Evolutionary conservation across 2,797 vertebrate species (phyloP), one percentile per base, ranked within the genome.

Genomic region (Microcaecilia unicolor): DNA sequence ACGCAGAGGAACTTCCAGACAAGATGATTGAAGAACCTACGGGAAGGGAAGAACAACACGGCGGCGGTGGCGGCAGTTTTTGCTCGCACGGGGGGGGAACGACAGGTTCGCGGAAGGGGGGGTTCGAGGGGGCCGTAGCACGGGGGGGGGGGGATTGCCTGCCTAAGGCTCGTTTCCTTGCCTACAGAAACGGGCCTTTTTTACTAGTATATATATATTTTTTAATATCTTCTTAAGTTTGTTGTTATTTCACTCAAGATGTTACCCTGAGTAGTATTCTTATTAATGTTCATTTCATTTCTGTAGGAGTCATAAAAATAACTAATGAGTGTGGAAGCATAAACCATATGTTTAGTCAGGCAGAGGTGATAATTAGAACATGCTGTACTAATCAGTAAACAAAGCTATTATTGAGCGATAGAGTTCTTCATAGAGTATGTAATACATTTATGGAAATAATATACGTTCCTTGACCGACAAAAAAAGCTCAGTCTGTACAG

Each of bases 291-390:
- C 42, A 66, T 33, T 67, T 66, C 44, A 48, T 70, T 76, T 80
- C 62, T 67, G 51, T 57, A 77, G 67, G 62, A 60, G 62, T 50
- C 55, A 76, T 80, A 77, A 78, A 78, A 74, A 78, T 76, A 81
- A 77, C 64, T 46, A 58, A 80, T 72, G 73, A 80, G 58, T 59
- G 43, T 53, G 51, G 67, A 67, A 72, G 76, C 64, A 66, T 74
- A 70, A 80, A 72, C 62, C 14, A 18, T 75, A 73, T 53, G 48
- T 67, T 80, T 80, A 68, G 67, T 74, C 74, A 78, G 70, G 76
- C 74, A 70, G 63, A 72, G 74, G 65, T 75, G 67, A 75, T 77
- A 80, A 80, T 82, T 81, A 80, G 74, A 75, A 77, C 73, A 82
- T 64, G 65, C 62, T 74, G 72, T 68, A 76, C 65, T 64, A 72